These are phyloP conservation scores for Aurelia sp. DNA, from an alignment of 30 jellyfish, hydroid and myxozoan species.

Conservation along the genomic window DNA sequence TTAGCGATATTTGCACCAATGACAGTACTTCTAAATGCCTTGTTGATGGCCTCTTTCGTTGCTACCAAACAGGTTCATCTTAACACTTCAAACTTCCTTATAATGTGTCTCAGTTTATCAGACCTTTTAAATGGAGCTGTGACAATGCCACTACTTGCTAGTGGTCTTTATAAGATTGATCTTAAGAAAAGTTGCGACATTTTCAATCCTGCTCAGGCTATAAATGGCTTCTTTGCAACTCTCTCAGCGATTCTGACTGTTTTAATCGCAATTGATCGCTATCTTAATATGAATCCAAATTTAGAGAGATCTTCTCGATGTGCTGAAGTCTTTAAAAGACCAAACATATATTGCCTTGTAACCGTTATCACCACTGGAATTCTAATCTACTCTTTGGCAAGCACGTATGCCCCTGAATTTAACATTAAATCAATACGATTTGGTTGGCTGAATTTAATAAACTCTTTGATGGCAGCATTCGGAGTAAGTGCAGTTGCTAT, in stretches of 20 bases:
- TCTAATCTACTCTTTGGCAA: not conserved
- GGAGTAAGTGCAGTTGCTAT: not conserved
- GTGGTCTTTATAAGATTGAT: not conserved
- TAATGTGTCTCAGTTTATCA: not conserved
- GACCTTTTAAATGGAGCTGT: not conserved
- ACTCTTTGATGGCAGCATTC: not conserved
- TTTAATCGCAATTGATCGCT: not conserved
- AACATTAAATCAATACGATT: not conserved
- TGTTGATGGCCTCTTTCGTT: not conserved
- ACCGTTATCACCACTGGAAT: not conserved
- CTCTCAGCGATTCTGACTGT: not conserved
- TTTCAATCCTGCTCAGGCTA: not conserved
- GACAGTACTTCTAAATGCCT: not conserved
- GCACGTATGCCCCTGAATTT: not conserved
- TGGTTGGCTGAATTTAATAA: not conserved
- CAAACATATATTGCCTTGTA: not conserved
- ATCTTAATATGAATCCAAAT: conserved; percentile 18
- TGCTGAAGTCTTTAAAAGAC: not conserved
- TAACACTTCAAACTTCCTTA: not conserved
- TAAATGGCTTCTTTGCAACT: not conserved
- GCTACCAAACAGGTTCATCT: conserved; percentile 6
- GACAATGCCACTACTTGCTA: not conserved
- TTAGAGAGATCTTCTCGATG: not conserved
- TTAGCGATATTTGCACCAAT: not conserved
- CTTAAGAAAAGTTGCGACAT: not conserved